Conservation (phyloP, 2,888 invertebrate species). For the Sphaerophoria taeniata region DNA sequence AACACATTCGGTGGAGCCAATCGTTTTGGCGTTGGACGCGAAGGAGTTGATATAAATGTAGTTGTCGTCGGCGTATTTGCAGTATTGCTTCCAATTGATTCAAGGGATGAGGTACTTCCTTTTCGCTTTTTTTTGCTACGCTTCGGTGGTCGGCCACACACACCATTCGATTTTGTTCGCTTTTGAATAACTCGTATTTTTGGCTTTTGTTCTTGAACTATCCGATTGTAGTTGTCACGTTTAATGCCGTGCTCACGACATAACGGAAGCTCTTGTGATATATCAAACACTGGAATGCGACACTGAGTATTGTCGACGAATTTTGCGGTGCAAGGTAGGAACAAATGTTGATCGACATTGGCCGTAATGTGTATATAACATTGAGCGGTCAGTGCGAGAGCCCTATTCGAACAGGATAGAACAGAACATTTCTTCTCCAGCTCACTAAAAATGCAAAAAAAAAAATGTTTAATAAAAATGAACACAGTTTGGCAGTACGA, state of each 20-base stretch:
- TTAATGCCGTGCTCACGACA: conserved; percentile 94
- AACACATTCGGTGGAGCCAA: conserved; percentile 77
- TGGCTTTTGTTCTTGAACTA: conserved; percentile 90
- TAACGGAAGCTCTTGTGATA: conserved; percentile 91
- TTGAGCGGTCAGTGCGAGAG: conserved; percentile 86
- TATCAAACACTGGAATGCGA: conserved; percentile 90
- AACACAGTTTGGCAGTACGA: neutral
- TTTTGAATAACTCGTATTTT: conserved; percentile 79
- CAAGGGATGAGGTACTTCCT: conserved; percentile 81
- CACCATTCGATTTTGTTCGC: conserved; percentile 59
- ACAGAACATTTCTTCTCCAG: conserved; percentile 79
- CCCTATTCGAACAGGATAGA: conserved; percentile 78
- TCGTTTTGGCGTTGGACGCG: conserved; percentile 27
- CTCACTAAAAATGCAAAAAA: conserved; percentile 45
- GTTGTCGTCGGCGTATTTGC: too few species aligned
- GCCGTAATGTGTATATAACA: conserved; percentile 93
- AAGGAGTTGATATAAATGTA: conserved; percentile 52
- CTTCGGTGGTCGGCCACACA: conserved; percentile 84
- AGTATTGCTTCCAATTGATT: conserved; percentile 81
- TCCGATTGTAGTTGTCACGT: conserved; percentile 91
- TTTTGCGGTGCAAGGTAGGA: conserved; percentile 91
- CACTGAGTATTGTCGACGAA: conserved; percentile 91
- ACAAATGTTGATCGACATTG: conserved; percentile 92
- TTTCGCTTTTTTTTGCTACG: conserved; percentile 83
- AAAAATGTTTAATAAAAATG: neutral